phyloP scores from a whole-genome alignment of 2,888 invertebrate genomes.

The Chromoteleia sp. region DNA sequence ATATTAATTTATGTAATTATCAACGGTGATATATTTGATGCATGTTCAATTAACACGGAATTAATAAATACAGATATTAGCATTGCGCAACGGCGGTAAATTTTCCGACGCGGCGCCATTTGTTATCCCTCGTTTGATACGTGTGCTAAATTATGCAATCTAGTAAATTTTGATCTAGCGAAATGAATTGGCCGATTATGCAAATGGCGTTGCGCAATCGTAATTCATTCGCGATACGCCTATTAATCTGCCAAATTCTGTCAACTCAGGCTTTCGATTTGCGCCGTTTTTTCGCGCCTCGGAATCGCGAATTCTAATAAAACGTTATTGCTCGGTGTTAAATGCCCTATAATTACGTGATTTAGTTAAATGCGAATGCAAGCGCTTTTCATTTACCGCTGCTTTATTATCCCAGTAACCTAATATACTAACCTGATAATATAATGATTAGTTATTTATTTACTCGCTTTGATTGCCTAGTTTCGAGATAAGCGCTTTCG shows the following conservation, averaged over 20 bases:
- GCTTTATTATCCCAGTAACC: slow-evolving; percentile 63
- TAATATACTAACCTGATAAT: slow-evolving; percentile 62
- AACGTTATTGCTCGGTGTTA: slow-evolving; percentile 8
- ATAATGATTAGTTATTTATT: slow-evolving; percentile 57
- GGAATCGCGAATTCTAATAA: slow-evolving; percentile 9
- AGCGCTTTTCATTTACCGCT: slow-evolving; percentile 42
- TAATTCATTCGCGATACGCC: slow-evolving; percentile 30
- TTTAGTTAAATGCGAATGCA: slow-evolving; percentile 26
- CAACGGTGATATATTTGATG: slow-evolving; percentile 30
- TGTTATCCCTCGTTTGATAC: slow-evolving; percentile 47
- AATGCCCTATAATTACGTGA: slow-evolving; percentile 35
- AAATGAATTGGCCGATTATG: slow-evolving; percentile 57
- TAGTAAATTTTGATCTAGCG: slow-evolving; percentile 54
- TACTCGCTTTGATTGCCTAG: slow-evolving; percentile 42
- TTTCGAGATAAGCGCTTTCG: slow-evolving; percentile 55
- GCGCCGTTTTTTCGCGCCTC: slow-evolving; percentile 11
- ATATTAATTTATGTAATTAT: slow-evolving; percentile 31
- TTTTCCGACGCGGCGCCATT: slow-evolving; percentile 44
- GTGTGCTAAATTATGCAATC: slow-evolving; percentile 53
- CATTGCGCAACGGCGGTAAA: slow-evolving; percentile 46
- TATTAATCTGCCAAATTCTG: slow-evolving; percentile 20
- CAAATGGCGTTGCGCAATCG: slow-evolving; percentile 51
- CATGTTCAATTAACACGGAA: slow-evolving; percentile 48
- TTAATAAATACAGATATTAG: slow-evolving; percentile 55
- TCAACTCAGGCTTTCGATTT: background rate